Evolutionary conservation across 2,888 invertebrate species (phyloP).

Genomic region (Diachrysia chrysitis): DNA sequence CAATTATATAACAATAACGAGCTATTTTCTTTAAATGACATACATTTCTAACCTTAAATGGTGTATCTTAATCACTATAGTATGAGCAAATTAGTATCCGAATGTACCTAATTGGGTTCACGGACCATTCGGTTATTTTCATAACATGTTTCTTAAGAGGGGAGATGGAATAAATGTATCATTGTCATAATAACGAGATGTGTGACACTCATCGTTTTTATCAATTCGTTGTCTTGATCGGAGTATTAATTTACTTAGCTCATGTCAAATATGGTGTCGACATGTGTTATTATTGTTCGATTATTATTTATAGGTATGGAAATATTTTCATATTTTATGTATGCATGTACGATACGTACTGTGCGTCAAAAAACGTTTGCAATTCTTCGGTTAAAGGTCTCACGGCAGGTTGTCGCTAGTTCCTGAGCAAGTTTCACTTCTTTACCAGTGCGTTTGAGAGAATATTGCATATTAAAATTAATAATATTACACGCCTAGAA

Average conservation of each 20-base stretch:
- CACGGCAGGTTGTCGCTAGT: not conserved
- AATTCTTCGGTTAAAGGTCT: not conserved
- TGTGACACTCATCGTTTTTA: conserved; percentile 25
- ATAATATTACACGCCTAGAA: not conserved
- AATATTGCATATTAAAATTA: not conserved
- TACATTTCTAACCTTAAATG: conserved; percentile 24
- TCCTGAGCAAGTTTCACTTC: not conserved
- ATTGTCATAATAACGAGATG: conserved; percentile 11
- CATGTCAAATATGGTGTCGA: conserved; percentile 7
- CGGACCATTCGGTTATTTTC: conserved; percentile 26
- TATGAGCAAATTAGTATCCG: conserved; percentile 27
- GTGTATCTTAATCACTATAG: conserved; percentile 29
- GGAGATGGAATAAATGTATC: not conserved
- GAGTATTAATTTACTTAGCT: conserved; percentile 1
- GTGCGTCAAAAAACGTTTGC: not conserved
- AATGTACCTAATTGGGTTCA: conserved; percentile 35
- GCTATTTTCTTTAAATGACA: conserved; percentile 22
- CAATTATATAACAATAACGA: conserved; percentile 25
- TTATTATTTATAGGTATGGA: conserved; percentile 5
- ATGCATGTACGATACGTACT: not conserved
- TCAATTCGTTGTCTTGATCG: not conserved
- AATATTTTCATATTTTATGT: conserved; percentile 5
- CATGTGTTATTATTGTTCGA: conserved; percentile 9
- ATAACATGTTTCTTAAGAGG: conserved; percentile 17
- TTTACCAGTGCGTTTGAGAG: not conserved